phyloP scores from a whole-genome alignment of 2,888 invertebrate genomes.

The Eurytoma californica region DNA sequence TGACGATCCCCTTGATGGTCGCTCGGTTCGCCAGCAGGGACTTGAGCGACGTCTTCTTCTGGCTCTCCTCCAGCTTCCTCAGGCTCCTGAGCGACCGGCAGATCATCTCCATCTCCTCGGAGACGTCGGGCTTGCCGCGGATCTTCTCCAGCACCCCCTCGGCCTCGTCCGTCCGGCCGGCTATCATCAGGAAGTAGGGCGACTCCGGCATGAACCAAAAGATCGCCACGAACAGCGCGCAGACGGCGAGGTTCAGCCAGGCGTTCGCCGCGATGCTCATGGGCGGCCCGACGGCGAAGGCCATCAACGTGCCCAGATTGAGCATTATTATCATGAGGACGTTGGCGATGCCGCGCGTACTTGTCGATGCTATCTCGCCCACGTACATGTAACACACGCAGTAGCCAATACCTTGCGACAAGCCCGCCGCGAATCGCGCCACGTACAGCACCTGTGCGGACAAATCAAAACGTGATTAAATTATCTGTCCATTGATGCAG shows the following conservation, averaged over 20 bases:
- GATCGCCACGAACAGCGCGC: constrained; percentile 67
- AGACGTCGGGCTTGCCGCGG: constrained; percentile 76
- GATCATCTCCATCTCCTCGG: constrained; percentile 74
- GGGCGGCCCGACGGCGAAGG: constrained; percentile 64
- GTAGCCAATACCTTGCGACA: constrained; percentile 59
- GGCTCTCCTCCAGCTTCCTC: constrained; percentile 26
- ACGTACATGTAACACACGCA: constrained; percentile 63
- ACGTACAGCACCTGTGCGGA: constrained; percentile 61
- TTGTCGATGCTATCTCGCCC: constrained; percentile 63
- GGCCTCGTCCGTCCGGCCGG: constrained; percentile 71
- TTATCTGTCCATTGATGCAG: too few relatives aligned
- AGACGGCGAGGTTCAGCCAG: constrained; percentile 67
- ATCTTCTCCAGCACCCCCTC: constrained; percentile 73
- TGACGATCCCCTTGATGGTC: constrained; percentile 72
- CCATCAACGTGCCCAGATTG: constrained; percentile 66
- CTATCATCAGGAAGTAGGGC: constrained; percentile 72
- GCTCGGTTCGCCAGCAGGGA: constrained; percentile 62
- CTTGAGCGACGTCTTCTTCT: constrained; percentile 54
- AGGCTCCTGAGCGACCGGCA: constrained; percentile 47
- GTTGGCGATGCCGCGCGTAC: constrained; percentile 77
- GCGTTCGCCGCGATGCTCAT: constrained; percentile 62
- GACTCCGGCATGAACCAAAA: constrained; percentile 77
- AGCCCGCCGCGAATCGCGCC: constrained; percentile 61
- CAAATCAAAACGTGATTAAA: constrained; percentile 6
- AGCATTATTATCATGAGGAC: constrained; percentile 79